Conservation (phyloP, 1,140 invertebrate species). For the Grapholita molesta region DNA sequence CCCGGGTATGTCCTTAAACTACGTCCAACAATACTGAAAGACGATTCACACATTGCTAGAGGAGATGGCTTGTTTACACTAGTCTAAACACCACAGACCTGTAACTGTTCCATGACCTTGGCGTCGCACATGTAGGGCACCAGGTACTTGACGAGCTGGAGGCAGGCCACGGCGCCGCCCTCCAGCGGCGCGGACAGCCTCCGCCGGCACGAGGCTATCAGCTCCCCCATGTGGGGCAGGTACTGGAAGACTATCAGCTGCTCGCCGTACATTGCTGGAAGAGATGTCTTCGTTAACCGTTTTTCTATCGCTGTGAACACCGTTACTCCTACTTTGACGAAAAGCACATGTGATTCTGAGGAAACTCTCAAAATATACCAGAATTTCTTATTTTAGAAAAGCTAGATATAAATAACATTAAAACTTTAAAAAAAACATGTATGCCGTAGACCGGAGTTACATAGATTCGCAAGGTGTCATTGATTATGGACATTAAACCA, state of each 20-base stretch:
- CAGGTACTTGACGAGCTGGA: slow-evolving; percentile 89
- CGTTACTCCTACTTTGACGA: too few relatives aligned
- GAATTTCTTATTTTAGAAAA: too few relatives aligned
- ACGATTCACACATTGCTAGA: background rate
- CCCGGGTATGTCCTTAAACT: too few relatives aligned
- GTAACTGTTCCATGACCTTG: slow-evolving; percentile 91
- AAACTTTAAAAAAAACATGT: too few relatives aligned
- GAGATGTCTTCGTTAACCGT: background rate
- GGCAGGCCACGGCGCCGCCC: slow-evolving; percentile 91
- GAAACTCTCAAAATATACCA: too few relatives aligned
- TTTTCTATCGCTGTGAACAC: background rate
- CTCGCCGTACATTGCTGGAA: slow-evolving; percentile 92
- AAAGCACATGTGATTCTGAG: too few relatives aligned
- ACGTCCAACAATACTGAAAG: too few relatives aligned
- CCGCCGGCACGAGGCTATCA: slow-evolving; percentile 86
- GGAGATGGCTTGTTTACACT: too few relatives aligned
- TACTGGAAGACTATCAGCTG: slow-evolving; percentile 97
- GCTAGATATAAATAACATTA: too few relatives aligned
- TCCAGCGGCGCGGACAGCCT: slow-evolving; percentile 90
- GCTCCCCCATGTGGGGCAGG: slow-evolving; percentile 93
- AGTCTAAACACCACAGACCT: slow-evolving; percentile 79
- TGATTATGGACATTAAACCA: too few relatives aligned
- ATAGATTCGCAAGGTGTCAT: too few relatives aligned
- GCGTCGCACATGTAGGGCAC: slow-evolving; percentile 90
- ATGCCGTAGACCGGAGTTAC: too few relatives aligned